These are phyloP conservation scores for Syrmaticus mikado DNA, from an alignment of 2,113 vertebrate species.

Conservation along the genomic window DNA sequence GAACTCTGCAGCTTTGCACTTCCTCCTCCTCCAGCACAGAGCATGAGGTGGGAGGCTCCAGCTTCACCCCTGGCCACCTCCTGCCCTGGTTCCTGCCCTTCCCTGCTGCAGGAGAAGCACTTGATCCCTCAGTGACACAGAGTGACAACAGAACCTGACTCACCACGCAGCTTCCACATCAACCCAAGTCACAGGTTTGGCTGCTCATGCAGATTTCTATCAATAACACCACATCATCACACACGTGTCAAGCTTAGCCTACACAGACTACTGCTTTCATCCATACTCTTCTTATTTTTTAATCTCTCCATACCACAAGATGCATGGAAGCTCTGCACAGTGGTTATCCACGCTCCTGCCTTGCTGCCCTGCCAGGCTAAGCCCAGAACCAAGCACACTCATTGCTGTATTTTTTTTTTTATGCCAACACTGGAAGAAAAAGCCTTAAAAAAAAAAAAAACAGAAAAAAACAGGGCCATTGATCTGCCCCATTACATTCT, in stretches of 20 bases:
- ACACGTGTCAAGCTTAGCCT: background rate
- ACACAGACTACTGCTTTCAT: too few species aligned
- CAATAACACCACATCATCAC: rapidly evolving
- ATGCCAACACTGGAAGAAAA: background rate
- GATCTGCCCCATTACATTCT: background rate
- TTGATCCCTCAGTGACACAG: rapidly evolving
- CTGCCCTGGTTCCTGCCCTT: background rate
- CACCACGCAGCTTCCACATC: rapidly evolving
- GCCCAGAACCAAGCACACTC: background rate
- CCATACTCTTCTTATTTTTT: rapidly evolving
- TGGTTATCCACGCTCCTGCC: background rate
- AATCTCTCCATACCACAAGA: rapidly evolving
- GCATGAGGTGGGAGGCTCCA: background rate
- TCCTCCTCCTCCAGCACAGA: background rate
- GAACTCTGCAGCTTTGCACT: background rate
- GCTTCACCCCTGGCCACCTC: background rate
- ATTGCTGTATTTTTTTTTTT: background rate
- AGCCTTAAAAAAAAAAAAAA: background rate
- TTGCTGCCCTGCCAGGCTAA: background rate
- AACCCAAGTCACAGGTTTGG: background rate
- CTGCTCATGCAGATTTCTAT: rapidly evolving
- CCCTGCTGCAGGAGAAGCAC: rapidly evolving
- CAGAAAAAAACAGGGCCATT: too few species aligned
- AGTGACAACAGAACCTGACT: background rate
- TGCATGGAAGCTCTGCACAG: background rate